A percentile compares a stretch with the other conserved stretches of the same genome.
Conservation (phyloP, 1,140 invertebrate species). For the Atta texana region DNA sequence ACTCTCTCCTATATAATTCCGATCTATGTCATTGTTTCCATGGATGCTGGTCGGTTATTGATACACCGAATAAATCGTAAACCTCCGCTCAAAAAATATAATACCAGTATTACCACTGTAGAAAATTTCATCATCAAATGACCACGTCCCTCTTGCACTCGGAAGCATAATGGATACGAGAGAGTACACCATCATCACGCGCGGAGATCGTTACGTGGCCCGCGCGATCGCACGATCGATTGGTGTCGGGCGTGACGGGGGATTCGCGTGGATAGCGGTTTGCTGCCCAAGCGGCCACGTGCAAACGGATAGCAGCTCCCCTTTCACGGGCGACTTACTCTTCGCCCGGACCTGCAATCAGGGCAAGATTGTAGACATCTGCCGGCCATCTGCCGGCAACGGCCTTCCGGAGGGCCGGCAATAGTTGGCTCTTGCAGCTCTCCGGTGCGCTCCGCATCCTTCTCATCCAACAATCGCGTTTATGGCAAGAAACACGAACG, state of each 20-base stretch:
- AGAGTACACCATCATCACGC: constrained; percentile 18
- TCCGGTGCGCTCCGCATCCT: not conserved
- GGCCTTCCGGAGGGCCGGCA: constrained; percentile 55
- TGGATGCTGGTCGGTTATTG: not conserved
- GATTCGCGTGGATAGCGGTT: constrained; percentile 43
- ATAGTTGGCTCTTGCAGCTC: constrained; percentile 25
- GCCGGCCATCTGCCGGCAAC: constrained; percentile 72
- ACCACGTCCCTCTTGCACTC: not conserved
- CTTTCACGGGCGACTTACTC: constrained; percentile 70
- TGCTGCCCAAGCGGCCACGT: constrained; percentile 42
- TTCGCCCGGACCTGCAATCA: constrained; percentile 67
- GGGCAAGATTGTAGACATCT: constrained; percentile 73
- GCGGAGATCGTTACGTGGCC: constrained; percentile 34
- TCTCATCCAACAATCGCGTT: not conserved
- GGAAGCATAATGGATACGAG: constrained; percentile 12
- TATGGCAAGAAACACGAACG: constrained; percentile 54
- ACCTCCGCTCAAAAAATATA: not conserved
- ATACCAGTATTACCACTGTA: not conserved
- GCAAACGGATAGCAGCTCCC: constrained; percentile 51
- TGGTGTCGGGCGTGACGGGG: constrained; percentile 7
- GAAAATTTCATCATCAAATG: constrained; percentile 23
- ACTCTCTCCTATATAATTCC: not conserved
- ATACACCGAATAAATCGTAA: not conserved
- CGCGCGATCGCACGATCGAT: constrained; percentile 51
- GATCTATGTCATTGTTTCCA: not conserved